phyloP scores from a whole-genome alignment of 2,888 invertebrate species.

The Hedychridium roseum region DNA sequence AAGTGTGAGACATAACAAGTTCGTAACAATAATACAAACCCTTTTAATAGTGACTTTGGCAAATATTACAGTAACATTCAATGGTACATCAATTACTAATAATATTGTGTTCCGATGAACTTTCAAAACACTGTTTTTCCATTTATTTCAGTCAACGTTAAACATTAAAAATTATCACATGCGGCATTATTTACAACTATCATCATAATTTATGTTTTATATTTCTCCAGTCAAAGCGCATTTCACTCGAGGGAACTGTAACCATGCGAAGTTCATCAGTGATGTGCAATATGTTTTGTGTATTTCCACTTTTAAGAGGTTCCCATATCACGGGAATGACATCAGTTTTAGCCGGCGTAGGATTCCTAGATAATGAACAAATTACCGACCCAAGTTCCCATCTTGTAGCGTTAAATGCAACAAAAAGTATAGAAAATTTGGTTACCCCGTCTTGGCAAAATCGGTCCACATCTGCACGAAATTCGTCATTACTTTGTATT shows the following conservation, averaged over 20 bases:
- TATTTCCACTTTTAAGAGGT: constrained; percentile 34
- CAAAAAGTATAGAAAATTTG: neutral
- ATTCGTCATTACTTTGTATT: constrained; percentile 38
- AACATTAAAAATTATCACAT: too few relatives aligned
- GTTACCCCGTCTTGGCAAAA: constrained; percentile 57
- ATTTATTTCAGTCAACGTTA: too few relatives aligned
- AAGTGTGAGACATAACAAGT: too few relatives aligned
- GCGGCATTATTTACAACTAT: too few relatives aligned
- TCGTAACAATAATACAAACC: too few relatives aligned
- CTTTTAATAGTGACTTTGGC: too few relatives aligned
- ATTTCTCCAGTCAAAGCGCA: constrained; percentile 22
- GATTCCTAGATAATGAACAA: constrained; percentile 42
- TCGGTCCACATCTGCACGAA: constrained; percentile 56
- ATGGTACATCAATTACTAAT: too few relatives aligned
- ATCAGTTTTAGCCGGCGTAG: constrained; percentile 43
- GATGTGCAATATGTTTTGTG: constrained; percentile 45
- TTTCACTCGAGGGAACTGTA: constrained; percentile 16
- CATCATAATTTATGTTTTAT: constrained; percentile 31
- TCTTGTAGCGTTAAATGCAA: neutral
- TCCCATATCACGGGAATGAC: constrained; percentile 44
- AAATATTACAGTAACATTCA: too few relatives aligned
- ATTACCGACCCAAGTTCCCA: too few relatives aligned
- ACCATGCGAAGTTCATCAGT: constrained; percentile 39
- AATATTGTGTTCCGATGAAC: too few relatives aligned
- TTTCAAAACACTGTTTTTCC: too few relatives aligned